A percentile compares a stretch with the other conserved stretches of the same genome.
Evolutionary conservation across 2,113 vertebrate species (phyloP).

Genomic region (Geothlypis trichas): DNA sequence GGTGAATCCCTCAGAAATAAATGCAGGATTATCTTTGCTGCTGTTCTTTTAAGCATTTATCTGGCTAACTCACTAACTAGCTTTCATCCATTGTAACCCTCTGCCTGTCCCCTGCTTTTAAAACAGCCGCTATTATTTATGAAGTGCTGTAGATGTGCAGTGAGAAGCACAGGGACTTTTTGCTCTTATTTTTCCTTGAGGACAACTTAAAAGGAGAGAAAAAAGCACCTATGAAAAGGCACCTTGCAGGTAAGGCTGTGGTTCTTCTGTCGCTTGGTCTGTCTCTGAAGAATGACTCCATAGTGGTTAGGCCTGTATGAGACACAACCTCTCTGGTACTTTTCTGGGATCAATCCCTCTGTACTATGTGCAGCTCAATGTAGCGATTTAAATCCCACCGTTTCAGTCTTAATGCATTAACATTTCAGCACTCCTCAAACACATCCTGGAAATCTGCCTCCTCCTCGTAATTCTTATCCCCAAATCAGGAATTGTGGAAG

Average conservation of each 20-base stretch:
- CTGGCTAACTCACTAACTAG: constrained; percentile 64
- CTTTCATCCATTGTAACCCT: constrained; percentile 67
- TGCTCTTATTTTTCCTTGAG: constrained; percentile 66
- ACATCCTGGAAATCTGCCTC: neutral
- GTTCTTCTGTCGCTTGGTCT: constrained; percentile 47
- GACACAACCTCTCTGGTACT: constrained; percentile 59
- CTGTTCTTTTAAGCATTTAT: constrained; percentile 61
- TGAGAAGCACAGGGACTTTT: constrained; percentile 60
- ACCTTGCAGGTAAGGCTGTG: constrained; percentile 61
- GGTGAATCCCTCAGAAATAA: constrained; percentile 45
- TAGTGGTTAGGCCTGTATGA: constrained; percentile 50
- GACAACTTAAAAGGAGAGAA: constrained; percentile 62
- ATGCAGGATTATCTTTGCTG: constrained; percentile 56
- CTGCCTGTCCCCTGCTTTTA: constrained; percentile 66
- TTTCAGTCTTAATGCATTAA: constrained; percentile 36
- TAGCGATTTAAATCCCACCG: constrained; percentile 48
- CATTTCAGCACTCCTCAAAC: constrained; percentile 26
- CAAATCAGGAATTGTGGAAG: neutral
- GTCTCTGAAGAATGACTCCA: constrained; percentile 63
- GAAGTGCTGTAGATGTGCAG: constrained; percentile 60
- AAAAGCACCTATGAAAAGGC: constrained; percentile 50
- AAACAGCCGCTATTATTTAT: constrained; percentile 69
- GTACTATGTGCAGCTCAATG: constrained; percentile 19
- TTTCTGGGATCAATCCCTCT: constrained; percentile 52
- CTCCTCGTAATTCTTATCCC: neutral